Percentiles rank a stretch among this genome's conserved stretches.
These are phyloP conservation scores for Branchellion lobata DNA, from an alignment of 2,888 invertebrate genomes.

Conservation along the genomic window DNA sequence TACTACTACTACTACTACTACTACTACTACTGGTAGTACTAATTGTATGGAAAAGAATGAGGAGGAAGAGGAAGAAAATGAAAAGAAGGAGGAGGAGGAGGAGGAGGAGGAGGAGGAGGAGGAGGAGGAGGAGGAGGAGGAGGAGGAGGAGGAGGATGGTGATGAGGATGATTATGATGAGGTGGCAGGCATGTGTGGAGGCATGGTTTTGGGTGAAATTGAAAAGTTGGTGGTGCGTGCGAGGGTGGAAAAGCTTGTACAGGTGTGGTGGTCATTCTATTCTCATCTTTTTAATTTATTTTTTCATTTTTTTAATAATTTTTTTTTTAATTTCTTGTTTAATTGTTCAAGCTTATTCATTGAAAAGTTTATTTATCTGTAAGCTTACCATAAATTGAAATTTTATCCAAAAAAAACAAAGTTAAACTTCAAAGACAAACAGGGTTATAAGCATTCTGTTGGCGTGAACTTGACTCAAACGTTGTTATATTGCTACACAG, in stretches of 20 bases:
- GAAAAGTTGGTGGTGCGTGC: not conserved
- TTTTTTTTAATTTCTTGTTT: not conserved
- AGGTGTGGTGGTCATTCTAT: not conserved
- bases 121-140: not conserved
- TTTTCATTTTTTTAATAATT: not conserved
- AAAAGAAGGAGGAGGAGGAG: not conserved
- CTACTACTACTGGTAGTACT: not conserved
- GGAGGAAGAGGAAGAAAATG: not conserved
- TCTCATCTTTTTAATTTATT: not conserved
- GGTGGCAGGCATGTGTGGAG: not conserved
- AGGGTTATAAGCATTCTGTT: no score
- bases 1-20: conserved; percentile 25
- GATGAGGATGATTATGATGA: not conserved
- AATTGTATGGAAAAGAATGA: not conserved
- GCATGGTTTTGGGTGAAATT: not conserved
- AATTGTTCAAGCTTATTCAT: no score
- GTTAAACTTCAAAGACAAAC: no score
- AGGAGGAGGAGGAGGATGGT: not conserved
- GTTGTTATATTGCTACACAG: no score
- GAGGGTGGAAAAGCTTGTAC: not conserved
- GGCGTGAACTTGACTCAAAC: no score
- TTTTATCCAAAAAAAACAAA: no score
- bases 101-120: not conserved
- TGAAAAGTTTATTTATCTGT: no score
- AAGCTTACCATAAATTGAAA: no score